Percentiles rank a stretch among this genome's conserved stretches.
These are phyloP conservation scores for Pelodiscus sinensis DNA, from an alignment of 2,113 vertebrate species.

Conservation along the genomic window DNA sequence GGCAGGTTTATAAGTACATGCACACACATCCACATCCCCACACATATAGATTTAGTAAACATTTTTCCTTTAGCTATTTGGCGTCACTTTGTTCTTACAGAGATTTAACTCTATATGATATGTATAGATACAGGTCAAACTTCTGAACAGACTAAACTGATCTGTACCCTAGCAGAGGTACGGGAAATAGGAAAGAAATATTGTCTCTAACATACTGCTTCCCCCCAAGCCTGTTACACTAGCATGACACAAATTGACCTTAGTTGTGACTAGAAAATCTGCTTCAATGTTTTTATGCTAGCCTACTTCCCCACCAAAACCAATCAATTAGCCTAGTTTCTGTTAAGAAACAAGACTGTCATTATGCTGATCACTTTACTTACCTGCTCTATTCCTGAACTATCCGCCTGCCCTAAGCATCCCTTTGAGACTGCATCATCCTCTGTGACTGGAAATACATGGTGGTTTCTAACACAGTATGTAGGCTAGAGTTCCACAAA, in stretches of 20 bases:
- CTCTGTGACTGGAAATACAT: neutral
- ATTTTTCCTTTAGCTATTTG: too few species aligned
- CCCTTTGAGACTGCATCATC: rapidly evolving
- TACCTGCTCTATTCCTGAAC: neutral
- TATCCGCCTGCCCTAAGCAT: neutral
- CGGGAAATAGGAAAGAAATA: neutral
- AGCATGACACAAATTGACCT: neutral
- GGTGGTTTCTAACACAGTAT: neutral
- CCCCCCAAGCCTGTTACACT: neutral
- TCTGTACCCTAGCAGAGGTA: too few species aligned
- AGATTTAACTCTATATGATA: too few species aligned
- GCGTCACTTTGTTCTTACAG: too few species aligned
- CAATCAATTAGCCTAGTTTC: neutral
- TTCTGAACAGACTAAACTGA: too few species aligned
- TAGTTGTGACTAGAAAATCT: rapidly evolving
- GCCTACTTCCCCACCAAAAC: neutral
- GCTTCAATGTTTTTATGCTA: rapidly evolving
- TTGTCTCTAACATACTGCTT: neutral
- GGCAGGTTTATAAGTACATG: too few species aligned
- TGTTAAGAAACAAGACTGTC: neutral
- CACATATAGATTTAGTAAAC: too few species aligned
- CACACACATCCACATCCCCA: too few species aligned
- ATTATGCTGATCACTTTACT: neutral
- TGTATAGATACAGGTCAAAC: too few species aligned
- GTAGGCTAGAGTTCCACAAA: slow-evolving; percentile 1